phyloP scores from a whole-genome alignment of 2,888 invertebrate genomes.

The Labia minor region DNA sequence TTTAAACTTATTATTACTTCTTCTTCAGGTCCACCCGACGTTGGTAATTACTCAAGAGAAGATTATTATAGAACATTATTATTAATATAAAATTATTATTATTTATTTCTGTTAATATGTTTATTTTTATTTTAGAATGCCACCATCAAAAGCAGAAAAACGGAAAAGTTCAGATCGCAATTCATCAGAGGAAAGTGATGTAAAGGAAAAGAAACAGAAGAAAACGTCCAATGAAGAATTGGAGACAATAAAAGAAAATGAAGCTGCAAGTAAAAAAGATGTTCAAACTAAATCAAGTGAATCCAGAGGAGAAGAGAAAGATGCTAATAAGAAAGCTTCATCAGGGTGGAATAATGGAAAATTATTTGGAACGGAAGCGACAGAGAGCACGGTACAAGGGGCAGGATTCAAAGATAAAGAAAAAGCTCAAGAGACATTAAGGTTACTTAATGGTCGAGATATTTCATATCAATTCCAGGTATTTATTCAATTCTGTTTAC shows the following conservation, averaged over 20 bases:
- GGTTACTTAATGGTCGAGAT: conserved; percentile 56
- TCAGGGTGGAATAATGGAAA: conserved; percentile 26
- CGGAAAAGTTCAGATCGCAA: not conserved
- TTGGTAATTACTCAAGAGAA: too few relatives aligned
- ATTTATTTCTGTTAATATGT: too few relatives aligned
- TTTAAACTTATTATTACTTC: too few relatives aligned
- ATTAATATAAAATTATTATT: too few relatives aligned
- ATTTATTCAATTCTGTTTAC: not conserved
- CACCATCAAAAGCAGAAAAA: not conserved
- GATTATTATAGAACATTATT: too few relatives aligned
- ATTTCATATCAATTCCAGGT: conserved; percentile 60
- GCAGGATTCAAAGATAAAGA: conserved; percentile 67
- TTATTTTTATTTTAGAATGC: not conserved
- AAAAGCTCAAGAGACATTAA: conserved; percentile 57
- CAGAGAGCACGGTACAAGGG: conserved; percentile 51
- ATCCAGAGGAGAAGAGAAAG: not conserved
- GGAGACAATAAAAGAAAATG: not conserved
- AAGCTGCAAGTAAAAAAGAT: not conserved
- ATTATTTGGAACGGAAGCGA: conserved; percentile 30
- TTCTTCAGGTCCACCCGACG: too few relatives aligned
- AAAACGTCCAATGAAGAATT: not conserved
- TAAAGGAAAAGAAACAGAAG: not conserved
- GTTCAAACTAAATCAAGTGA: not conserved
- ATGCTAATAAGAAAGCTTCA: conserved; percentile 28
- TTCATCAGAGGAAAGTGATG: not conserved